Evolutionary conservation across 2,888 invertebrate species (phyloP), one percentile per base, ranked within the genome.

Genomic region (Synergus gifuensis): DNA sequence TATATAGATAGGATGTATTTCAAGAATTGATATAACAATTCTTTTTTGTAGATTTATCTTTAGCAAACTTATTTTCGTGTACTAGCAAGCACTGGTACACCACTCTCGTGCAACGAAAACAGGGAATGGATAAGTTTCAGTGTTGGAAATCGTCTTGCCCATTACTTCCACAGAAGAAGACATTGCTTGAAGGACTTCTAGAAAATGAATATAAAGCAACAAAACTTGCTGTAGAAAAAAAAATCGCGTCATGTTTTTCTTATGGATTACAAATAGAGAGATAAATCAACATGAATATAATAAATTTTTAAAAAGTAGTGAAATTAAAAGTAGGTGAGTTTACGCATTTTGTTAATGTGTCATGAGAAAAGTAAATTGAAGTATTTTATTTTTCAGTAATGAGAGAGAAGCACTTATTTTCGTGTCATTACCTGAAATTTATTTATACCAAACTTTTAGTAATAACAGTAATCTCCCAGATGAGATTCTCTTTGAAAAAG

Each of bases 301-400:
- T 62, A 28, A 62, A 62, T 22, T 9, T 62, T 18, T 62, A 62
- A 62, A 4, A 62, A 62, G 62, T 28, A 22, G 8, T 62, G 54
- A 2, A 54, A 54, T 62, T 28, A 0, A 22, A 22, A 22, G 2
- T 62, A 62, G 28, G 0, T 28, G 62, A 62, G 28, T 58, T 58
- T 58, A 58, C 18, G 2, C 58, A 58, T 8, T 58, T 18, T 1
- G 1, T 46, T 1, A 58, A 14, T 58, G 58, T 16, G 0, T 58
- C 1, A 1, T 58, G 18, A 58, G 18, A 18, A 5, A 58, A 58
- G 0, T 58, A 58, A 18, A 4, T 58, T 58, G 0, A 18, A 58
- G 18, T 58, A 58, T 58, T 58, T 58, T 58, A 46, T 58, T n/a
- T 58, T 58, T 58, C 18, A 58, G 58, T 5, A 58, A 58, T 58